Conservation (phyloP, 2,113 vertebrate genomes). For the Eudyptes chrysolophus region DNA sequence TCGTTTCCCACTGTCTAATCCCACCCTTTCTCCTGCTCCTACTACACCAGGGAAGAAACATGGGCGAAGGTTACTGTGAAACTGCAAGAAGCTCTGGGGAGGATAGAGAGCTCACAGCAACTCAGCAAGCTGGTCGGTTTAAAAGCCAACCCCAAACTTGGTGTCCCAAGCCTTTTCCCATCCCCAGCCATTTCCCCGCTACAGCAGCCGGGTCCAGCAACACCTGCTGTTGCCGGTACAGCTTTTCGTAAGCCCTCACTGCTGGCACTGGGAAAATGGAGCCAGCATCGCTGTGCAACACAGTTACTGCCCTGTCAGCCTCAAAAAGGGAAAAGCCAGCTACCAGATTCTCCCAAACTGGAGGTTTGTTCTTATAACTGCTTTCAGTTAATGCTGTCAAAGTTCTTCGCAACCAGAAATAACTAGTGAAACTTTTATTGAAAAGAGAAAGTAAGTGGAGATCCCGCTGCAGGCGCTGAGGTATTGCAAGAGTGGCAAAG, state of each 20-base stretch:
- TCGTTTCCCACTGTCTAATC: background rate
- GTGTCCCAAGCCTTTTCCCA: background rate
- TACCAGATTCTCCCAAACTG: background rate
- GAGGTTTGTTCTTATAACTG: background rate
- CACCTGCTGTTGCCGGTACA: rapidly evolving
- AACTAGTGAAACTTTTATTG: background rate
- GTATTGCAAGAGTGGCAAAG: background rate
- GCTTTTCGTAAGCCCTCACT: rapidly evolving
- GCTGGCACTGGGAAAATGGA: background rate
- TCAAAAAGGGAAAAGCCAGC: background rate
- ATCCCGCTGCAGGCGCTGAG: background rate
- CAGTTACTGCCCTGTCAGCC: background rate
- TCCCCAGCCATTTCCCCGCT: background rate
- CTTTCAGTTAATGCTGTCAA: background rate
- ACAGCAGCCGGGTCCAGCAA: background rate
- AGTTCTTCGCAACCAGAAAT: background rate
- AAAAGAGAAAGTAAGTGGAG: background rate
- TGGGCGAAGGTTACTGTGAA: rapidly evolving
- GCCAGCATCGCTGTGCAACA: background rate
- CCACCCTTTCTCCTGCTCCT: background rate
- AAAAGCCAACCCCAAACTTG: background rate
- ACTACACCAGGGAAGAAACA: rapidly evolving
- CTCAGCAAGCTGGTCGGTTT: rapidly evolving
- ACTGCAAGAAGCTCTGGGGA: background rate
- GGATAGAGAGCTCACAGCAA: background rate